Percentiles rank a stretch among this genome's conserved stretches.
Conservation (phyloP, 2,797 vertebrate species). For the Crossoptilon crossoptilon region DNA sequence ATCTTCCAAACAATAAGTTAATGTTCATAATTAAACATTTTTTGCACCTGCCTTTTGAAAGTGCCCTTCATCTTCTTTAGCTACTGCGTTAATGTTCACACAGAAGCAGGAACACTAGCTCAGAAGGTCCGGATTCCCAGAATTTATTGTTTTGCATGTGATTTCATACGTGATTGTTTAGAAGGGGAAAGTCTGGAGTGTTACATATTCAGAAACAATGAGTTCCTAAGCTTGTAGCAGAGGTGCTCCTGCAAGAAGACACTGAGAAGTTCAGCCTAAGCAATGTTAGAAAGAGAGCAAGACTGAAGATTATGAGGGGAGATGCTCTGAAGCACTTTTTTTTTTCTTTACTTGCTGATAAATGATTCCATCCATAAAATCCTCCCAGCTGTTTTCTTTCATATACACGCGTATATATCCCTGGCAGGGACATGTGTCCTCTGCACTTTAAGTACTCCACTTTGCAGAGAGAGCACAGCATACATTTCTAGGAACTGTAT, state of each 20-base stretch:
- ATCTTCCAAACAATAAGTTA: neutral
- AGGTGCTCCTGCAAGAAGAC: neutral
- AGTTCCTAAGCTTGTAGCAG: neutral
- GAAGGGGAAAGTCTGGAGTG: neutral
- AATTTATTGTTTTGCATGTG: neutral
- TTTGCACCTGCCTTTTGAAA: neutral
- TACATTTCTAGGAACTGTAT: neutral
- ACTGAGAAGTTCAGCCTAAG: neutral
- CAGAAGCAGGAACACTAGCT: neutral
- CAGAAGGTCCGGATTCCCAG: neutral
- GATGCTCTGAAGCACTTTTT: neutral
- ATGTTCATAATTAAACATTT: neutral
- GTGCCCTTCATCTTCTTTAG: neutral
- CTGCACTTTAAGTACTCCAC: neutral
- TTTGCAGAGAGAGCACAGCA: neutral
- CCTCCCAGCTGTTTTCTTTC: neutral
- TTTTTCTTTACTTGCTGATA: neutral
- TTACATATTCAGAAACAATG: neutral
- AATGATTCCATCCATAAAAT: neutral
- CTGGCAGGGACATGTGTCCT: neutral
- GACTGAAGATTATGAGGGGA: neutral
- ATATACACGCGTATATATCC: rapidly evolving
- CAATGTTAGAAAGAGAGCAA: neutral
- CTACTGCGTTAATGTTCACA: neutral
- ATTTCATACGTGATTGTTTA: neutral